phyloP scores from a whole-genome alignment of 1,140 invertebrate genomes.

The Lamellibrachia luymesi region DNA sequence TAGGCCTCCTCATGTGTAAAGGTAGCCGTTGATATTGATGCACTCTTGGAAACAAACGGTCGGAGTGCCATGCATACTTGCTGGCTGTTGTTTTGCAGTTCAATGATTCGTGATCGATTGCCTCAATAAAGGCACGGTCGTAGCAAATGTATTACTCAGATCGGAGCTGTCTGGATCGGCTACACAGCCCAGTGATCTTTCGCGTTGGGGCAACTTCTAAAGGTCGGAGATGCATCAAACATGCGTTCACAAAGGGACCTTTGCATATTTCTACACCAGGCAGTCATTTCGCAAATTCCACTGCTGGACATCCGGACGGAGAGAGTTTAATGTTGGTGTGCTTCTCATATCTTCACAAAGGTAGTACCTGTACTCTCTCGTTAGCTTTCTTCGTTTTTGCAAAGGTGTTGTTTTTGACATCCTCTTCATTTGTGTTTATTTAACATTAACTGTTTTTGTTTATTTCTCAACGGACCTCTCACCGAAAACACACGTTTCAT shows the following conservation, averaged over 20 bases:
- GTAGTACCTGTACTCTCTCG: too few species aligned
- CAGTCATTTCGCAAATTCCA: not conserved
- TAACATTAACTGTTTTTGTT: too few species aligned
- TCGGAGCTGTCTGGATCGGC: not conserved
- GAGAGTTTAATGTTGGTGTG: not conserved
- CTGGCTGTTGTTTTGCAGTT: not conserved
- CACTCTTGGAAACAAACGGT: not conserved
- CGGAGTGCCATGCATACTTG: not conserved
- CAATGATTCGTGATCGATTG: not conserved
- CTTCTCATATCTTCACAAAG: not conserved
- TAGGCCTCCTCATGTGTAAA: not conserved
- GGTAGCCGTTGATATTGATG: not conserved
- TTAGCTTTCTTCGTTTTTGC: too few species aligned
- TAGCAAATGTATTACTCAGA: not conserved
- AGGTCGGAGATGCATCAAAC: not conserved
- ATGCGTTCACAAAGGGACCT: not conserved
- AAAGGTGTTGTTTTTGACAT: too few species aligned
- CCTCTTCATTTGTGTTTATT: too few species aligned
- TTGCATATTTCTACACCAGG: not conserved
- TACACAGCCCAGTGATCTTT: not conserved
- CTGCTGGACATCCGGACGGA: not conserved
- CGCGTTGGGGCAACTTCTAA: not conserved
- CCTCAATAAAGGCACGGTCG: not conserved
- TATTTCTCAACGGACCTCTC: too few species aligned
- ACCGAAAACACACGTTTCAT: too few species aligned